phyloP scores from a whole-genome alignment of 2,888 invertebrate species.

The Aspidiotus destructor region DNA sequence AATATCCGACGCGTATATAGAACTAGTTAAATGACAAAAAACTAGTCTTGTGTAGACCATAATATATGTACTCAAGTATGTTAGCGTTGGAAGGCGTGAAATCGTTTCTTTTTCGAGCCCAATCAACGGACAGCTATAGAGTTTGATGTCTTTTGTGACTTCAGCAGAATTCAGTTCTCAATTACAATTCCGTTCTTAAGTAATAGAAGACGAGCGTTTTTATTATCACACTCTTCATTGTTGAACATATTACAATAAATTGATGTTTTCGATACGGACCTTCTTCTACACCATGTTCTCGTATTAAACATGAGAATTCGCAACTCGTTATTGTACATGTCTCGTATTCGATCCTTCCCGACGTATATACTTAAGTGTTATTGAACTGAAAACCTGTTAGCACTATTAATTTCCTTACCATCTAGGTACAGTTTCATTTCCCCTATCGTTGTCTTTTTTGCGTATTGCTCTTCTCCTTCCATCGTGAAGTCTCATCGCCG shows the following conservation, averaged over 20 bases:
- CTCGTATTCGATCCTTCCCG: no score
- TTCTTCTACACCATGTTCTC: constrained; percentile 15
- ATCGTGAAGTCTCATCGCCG: no score
- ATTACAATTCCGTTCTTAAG: constrained; percentile 25
- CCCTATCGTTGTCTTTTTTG: not conserved
- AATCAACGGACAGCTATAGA: no score
- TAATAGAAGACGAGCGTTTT: constrained; percentile 18
- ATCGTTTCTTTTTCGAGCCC: no score
- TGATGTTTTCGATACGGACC: constrained; percentile 26
- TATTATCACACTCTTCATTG: constrained; percentile 22
- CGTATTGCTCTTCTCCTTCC: not conserved
- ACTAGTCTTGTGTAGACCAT: no score
- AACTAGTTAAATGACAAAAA: no score
- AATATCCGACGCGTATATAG: no score
- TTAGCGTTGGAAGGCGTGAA: no score
- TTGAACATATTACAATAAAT: constrained; percentile 29
- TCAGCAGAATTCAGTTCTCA: constrained; percentile 7
- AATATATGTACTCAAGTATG: no score
- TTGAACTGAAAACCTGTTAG: constrained; percentile 28
- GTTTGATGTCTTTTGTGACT: not conserved
- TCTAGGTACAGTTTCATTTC: not conserved
- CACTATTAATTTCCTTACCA: not conserved
- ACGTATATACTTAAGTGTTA: constrained; percentile 11
- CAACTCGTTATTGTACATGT: constrained; percentile 21
- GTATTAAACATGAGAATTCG: constrained; percentile 29